Base-by-base conservation (phyloP, 1,140 invertebrate genomes). In the Drosophila neocordata region DNA sequence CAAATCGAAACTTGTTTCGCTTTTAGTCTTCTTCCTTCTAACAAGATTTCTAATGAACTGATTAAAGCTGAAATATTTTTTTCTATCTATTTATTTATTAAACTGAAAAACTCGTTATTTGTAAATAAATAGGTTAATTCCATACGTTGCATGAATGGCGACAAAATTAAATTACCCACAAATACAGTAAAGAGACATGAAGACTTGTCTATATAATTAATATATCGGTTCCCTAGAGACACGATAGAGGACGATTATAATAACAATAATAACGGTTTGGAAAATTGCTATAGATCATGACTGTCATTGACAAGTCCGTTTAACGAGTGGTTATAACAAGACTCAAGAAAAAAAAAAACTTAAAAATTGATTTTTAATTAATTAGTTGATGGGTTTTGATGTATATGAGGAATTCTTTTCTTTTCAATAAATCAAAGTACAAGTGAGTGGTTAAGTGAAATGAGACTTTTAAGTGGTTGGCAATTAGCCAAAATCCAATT, bases 171-270 rank as follows among this genome's bases (percentile, higher is more conserved):
- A 31, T 31, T 4, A 31, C 27, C 27, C 27, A 31, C 27, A 31
- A 31, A 31, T 31, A 31, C 27, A 6, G 27, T 31, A 31, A 15
- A 20, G n/a, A 20, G 9, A 9, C 15, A 56, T 56, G 69, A 60
- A 13, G 11, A n/a, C n/a, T 57, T 57, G 55, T 13, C 60, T 67
- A 63, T 79, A 85, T 79, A 85, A 83, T 83, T 83, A 85, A 80
- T 62, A 69, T 85, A 73, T 84, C 80, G 84, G 71, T 57, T 71
- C 58, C 52, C 64, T 64, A 75, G 34, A 7, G 8, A 52, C 69
- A 64, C 64, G 60, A 65, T 0, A 34, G 31, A 12, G 7, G 8
- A 35, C 5, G 34, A 3, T 8, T n/a, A n/a, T 35, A 35, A 35
- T 31, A 31, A 31, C 5, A 3, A 12, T 48, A 48, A 48, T 48